Conservation (phyloP, 1,140 invertebrate species). For the Ditylenchus dipsaci region DNA sequence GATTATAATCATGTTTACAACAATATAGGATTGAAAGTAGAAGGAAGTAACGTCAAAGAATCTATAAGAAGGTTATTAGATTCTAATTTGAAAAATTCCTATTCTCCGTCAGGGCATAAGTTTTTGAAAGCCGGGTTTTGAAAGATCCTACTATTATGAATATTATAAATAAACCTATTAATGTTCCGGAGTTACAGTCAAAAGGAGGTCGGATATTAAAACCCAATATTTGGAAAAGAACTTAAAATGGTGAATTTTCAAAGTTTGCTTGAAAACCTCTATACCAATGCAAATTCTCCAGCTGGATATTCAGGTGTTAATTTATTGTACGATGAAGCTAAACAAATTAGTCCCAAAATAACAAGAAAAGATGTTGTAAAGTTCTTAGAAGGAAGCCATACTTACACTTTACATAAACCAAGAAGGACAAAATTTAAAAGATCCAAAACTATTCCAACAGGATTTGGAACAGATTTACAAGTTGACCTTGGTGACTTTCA, state of each 20-base stretch:
- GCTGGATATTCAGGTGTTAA: constrained; percentile 14
- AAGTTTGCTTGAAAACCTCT: no score
- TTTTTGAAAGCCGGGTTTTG: no score
- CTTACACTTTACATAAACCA: constrained; percentile 28
- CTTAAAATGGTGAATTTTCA: no score
- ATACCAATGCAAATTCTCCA: constrained; percentile 5
- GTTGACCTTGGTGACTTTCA: constrained; percentile 28
- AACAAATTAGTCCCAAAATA: background rate
- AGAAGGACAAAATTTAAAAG: background rate
- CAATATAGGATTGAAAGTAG: no score
- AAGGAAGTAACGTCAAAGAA: no score
- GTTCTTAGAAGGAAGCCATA: constrained; percentile 12
- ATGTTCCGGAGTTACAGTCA: background rate
- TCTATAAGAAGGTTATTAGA: no score
- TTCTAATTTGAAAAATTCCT: no score
- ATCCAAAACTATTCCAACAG: constrained; percentile 18
- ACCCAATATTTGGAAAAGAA: constrained; percentile 8
- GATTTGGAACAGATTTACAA: constrained; percentile 31
- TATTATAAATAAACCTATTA: constrained; percentile 6
- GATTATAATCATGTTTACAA: no score
- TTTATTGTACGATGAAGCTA: constrained; percentile 5
- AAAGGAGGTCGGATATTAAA: constrained; percentile 3
- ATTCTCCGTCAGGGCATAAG: no score
- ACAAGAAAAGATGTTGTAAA: constrained; percentile 9
- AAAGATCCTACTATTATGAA: no score